Percentiles rank a stretch among this genome's conserved stretches.
phyloP scores from a whole-genome alignment of 1,140 invertebrate species.

The Brachionus calyciflorus region DNA sequence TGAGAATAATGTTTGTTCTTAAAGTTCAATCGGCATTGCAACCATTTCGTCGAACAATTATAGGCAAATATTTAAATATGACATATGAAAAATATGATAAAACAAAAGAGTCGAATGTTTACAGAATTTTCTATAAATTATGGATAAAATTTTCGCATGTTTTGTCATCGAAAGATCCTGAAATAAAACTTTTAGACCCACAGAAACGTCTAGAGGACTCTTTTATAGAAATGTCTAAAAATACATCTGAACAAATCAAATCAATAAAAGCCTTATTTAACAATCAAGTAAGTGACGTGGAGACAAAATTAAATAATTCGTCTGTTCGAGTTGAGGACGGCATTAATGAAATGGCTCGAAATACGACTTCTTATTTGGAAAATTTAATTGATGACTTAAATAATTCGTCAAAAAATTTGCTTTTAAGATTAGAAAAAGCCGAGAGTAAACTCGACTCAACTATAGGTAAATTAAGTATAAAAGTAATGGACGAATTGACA shows the following conservation, averaged over 20 bases:
- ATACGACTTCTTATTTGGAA: constrained; percentile 18
- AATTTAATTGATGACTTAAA: constrained; percentile 19
- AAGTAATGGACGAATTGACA: not conserved
- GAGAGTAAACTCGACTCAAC: not conserved
- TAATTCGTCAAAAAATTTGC: not conserved
- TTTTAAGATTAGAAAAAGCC: not conserved
- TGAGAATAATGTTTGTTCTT: constrained; percentile 44
- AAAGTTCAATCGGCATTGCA: constrained; percentile 44
- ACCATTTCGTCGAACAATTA: constrained; percentile 26
- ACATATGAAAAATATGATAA: constrained; percentile 17
- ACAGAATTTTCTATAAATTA: not conserved
- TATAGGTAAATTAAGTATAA: not conserved
- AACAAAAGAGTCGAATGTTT: not conserved
- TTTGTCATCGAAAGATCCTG: constrained; percentile 29
- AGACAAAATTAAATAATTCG: constrained; percentile 27
- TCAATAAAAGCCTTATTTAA: constrained; percentile 36
- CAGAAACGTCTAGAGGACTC: constrained; percentile 42
- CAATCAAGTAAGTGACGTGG: constrained; percentile 37
- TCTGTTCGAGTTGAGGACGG: constrained; percentile 31
- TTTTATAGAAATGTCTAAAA: constrained; percentile 42
- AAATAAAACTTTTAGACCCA: constrained; percentile 37
- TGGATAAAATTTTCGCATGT: not conserved
- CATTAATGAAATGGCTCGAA: constrained; percentile 43
- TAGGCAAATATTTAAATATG: constrained; percentile 27
- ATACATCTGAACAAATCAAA: constrained; percentile 26